A percentile compares a stretch with the other conserved stretches of the same genome.
Conservation (phyloP, 2,888 invertebrate species). For the Rhamnusium bicolor region DNA sequence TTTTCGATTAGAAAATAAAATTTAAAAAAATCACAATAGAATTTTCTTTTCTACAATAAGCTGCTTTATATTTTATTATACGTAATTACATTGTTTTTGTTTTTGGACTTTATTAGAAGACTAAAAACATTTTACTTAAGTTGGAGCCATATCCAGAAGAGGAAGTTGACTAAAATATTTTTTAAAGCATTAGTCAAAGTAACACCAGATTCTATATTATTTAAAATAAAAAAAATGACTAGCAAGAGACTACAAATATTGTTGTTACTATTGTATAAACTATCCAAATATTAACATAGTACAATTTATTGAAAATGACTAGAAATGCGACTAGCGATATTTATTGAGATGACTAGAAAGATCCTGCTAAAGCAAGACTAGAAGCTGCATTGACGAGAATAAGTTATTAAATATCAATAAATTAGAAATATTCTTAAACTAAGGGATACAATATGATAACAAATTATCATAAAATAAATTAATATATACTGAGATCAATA, state of each 20-base stretch:
- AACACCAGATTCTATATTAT: neutral
- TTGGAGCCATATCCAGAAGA: too few relatives aligned
- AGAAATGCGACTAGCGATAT: neutral
- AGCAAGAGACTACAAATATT: neutral
- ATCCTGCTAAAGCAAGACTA: neutral
- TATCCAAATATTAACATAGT: neutral
- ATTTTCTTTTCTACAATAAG: too few relatives aligned
- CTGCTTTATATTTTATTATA: too few relatives aligned
- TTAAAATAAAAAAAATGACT: neutral
- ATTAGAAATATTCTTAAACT: neutral
- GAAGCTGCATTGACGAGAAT: neutral
- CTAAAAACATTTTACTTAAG: too few relatives aligned
- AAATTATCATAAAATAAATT: neutral
- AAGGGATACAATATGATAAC: neutral
- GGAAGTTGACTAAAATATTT: too few relatives aligned
- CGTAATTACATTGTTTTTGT: too few relatives aligned
- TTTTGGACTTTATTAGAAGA: too few relatives aligned
- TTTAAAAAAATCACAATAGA: too few relatives aligned
- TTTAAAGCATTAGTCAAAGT: too few relatives aligned
- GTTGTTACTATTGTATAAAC: too few relatives aligned
- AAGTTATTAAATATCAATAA: neutral
- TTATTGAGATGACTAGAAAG: neutral
- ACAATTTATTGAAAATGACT: neutral
- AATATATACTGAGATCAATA: slow-evolving; percentile 31
- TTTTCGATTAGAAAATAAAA: too few relatives aligned